Evolutionary conservation across 2,797 vertebrate genomes (phyloP).

Genomic region (Percopsis omiscomaycus): DNA sequence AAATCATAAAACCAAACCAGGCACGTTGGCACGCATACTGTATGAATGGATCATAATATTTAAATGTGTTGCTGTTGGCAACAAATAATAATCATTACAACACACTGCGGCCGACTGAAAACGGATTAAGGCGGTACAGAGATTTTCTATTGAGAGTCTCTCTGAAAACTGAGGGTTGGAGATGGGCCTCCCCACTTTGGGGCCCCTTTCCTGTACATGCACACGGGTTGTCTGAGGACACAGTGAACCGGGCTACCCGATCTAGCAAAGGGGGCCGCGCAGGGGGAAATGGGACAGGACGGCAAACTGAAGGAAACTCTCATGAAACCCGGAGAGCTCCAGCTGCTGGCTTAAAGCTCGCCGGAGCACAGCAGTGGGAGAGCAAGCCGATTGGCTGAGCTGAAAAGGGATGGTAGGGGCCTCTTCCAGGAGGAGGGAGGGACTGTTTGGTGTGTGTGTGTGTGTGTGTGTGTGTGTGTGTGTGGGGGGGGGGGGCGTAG

Average conservation of each 20-base stretch:
- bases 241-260: slow-evolving; percentile 82
- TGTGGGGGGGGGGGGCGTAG: background rate
- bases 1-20: no score
- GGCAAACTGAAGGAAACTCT: slow-evolving; percentile 72
- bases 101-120: slow-evolving; percentile 17
- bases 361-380: slow-evolving; percentile 47
- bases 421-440: slow-evolving; percentile 39
- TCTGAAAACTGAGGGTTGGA: slow-evolving; percentile 58
- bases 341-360: slow-evolving; percentile 57
- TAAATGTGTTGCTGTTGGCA: background rate
- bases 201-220: slow-evolving; percentile 81
- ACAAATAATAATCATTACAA: slow-evolving; percentile 5
- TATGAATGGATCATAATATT: background rate
- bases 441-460: slow-evolving; percentile 34
- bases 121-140: slow-evolving; percentile 28
- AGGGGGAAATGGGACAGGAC: slow-evolving; percentile 75
- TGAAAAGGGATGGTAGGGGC: slow-evolving; percentile 51
- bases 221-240: slow-evolving; percentile 84
- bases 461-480: slow-evolving; percentile 1
- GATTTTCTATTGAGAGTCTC: slow-evolving; percentile 53
- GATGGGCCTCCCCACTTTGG: slow-evolving; percentile 75
- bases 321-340: slow-evolving; percentile 69
- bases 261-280: slow-evolving; percentile 75
- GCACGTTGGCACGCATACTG: background rate
- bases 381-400: slow-evolving; percentile 57